Evolutionary conservation across 1,140 invertebrate species (phyloP).

Genomic region (Euwallacea similis): DNA sequence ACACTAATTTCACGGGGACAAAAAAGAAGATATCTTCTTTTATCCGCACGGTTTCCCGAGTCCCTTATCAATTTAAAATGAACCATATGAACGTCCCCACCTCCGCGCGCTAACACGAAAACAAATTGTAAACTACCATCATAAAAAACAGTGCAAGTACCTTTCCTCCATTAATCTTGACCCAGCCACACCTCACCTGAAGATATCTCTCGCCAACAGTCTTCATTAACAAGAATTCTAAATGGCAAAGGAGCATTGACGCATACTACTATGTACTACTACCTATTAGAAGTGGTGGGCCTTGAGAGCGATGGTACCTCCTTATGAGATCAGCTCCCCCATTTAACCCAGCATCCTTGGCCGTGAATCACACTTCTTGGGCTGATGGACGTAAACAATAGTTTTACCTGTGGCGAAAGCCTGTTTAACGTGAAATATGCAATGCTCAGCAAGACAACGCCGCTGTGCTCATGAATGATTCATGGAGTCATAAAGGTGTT

Average conservation of each 20-base stretch:
- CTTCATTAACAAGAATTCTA: background rate
- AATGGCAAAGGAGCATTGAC: background rate
- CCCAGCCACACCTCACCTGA: background rate
- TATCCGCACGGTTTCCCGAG: too few relatives aligned
- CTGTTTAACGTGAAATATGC: too few relatives aligned
- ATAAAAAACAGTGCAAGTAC: background rate
- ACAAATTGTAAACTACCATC: too few relatives aligned
- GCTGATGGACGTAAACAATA: background rate
- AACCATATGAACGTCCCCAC: too few relatives aligned
- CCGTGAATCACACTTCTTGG: background rate
- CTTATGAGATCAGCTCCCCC: background rate
- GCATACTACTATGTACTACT: background rate
- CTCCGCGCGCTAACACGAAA: too few relatives aligned
- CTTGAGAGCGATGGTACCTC: background rate
- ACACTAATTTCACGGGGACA: too few relatives aligned
- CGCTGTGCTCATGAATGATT: background rate
- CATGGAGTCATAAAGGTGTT: slow-evolving; percentile 4
- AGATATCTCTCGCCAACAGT: background rate
- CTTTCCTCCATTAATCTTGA: background rate
- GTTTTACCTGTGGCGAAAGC: background rate
- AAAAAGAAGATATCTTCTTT: too few relatives aligned
- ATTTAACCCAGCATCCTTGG: background rate
- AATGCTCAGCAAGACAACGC: background rate
- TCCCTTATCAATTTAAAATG: too few relatives aligned
- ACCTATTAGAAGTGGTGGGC: background rate